These are phyloP conservation scores for Bovichtus diacanthus DNA, from an alignment of 2,797 vertebrate species.

Conservation along the genomic window DNA sequence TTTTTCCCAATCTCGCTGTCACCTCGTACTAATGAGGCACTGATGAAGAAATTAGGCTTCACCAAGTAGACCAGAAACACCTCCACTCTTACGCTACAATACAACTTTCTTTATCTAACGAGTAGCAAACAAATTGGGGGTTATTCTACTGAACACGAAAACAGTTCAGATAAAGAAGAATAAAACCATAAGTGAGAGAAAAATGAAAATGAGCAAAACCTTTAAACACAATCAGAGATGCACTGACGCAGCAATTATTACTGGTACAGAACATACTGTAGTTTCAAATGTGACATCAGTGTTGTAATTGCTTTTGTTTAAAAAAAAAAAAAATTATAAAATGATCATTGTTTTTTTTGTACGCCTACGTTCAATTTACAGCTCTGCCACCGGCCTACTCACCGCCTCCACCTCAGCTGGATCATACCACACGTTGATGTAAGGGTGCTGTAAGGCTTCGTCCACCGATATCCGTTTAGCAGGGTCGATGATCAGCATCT, in stretches of 20 bases:
- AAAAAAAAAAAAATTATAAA: neutral
- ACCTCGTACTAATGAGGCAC: slow-evolving; percentile 76
- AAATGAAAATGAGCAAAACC: slow-evolving; percentile 60
- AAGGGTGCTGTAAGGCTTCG: slow-evolving; percentile 98
- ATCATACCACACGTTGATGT: slow-evolving; percentile 99
- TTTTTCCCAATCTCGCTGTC: slow-evolving; percentile 73
- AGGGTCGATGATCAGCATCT: slow-evolving; percentile 99
- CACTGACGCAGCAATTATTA: slow-evolving; percentile 23
- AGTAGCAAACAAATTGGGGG: neutral
- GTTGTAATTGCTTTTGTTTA: neutral
- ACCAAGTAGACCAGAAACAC: slow-evolving; percentile 51
- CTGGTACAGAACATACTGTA: neutral
- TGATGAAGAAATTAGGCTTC: slow-evolving; percentile 65
- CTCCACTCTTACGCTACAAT: slow-evolving; percentile 27
- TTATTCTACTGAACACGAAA: neutral
- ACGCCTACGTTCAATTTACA: slow-evolving; percentile 33
- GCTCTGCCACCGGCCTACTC: slow-evolving; percentile 74
- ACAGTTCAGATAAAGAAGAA: slow-evolving; percentile 5
- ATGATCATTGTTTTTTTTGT: neutral
- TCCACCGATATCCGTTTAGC: slow-evolving; percentile 99
- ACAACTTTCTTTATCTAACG: neutral
- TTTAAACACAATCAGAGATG: slow-evolving; percentile 46
- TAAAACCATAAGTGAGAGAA: slow-evolving; percentile 37
- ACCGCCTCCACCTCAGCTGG: slow-evolving; percentile 99
- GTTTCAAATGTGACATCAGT: neutral